Base-by-base conservation (phyloP, 2,888 invertebrate genomes). In the Thelaira solivaga region DNA sequence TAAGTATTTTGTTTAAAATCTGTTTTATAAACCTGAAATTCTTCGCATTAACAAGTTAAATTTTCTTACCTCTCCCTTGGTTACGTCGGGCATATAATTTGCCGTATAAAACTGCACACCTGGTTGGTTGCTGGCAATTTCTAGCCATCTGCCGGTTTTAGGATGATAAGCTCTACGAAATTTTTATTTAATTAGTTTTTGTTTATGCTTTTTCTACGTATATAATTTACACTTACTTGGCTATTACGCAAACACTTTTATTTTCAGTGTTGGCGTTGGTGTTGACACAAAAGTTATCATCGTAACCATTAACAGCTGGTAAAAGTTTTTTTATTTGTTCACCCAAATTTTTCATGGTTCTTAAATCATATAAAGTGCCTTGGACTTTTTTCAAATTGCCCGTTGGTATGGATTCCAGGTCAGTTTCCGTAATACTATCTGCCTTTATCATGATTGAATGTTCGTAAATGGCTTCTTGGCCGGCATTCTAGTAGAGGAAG, bases 71-170 rank as follows among this genome's bases (percentile, higher is more conserved):
- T 85, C 84, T 7, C 90, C 90, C 57, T 87, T 89, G 10, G 59
- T 18, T 16, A 41, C 89, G 81, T 93, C 92, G 0, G 96, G 95
- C 34, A 96, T 89, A 73, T 89, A 90, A 86, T 96, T 96, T 0
- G 93, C 92, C 0, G 97, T 97, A 86, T 98, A 97, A 84, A 98
- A 93, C 87, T 97, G 97, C 69, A 97, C 91, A 0, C 97, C 97
- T 0, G 97, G 97, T 86, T 97, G 96, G 86, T 96, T 94, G 76
- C 96, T 94, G 82, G 92, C 93, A 0, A 97, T 92, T 86, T 96
- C 95, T 65, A 98, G 85, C 59, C 91, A 92, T 74, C 97, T 91
- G 1, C 97, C 96, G 22, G 92, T 91, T 11, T 86, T 82, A 0
- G 93, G 93, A 89, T 96, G 95, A 4, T 90, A 83, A 0, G 92